A percentile compares a stretch with the other conserved stretches of the same genome.
Evolutionary conservation across 2,888 invertebrate genomes (phyloP).

Genomic region (Zygogramma bicolorata): DNA sequence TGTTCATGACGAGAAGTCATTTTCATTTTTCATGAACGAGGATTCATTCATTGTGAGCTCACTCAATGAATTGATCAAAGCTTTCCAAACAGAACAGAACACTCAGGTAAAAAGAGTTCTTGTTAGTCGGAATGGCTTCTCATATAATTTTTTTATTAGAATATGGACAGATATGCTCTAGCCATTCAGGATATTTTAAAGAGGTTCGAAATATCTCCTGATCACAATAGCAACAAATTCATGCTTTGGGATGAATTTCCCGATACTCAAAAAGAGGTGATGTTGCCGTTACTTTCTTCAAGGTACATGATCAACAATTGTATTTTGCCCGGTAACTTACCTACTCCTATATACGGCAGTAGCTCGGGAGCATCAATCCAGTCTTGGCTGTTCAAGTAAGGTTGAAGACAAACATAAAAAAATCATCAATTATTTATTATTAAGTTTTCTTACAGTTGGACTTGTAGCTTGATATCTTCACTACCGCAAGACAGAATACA

Average conservation of each 20-base stretch:
- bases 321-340: conserved; percentile 54
- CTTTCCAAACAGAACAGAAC: conserved; percentile 83
- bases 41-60: conserved; percentile 79
- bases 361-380: conserved; percentile 76
- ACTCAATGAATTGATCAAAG: conserved; percentile 77
- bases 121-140: too few relatives aligned
- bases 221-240: conserved; percentile 69
- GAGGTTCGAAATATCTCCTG: conserved; percentile 77
- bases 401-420: conserved; percentile 33
- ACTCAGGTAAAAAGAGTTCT: conserved; percentile 71
- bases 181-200: conserved; percentile 86
- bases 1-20: conserved; percentile 69
- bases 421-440: background rate
- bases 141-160: conserved; percentile 61
- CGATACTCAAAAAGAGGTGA: conserved; percentile 79
- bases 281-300: conserved; percentile 81
- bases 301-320: conserved; percentile 68
- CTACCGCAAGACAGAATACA: conserved; percentile 73
- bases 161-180: conserved; percentile 83
- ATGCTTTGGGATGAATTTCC: conserved; percentile 80
- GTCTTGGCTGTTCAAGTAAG: conserved; percentile 80
- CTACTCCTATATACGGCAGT: conserved; percentile 75
- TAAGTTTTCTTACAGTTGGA: conserved; percentile 71
- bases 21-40: conserved; percentile 77
- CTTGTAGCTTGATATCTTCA: conserved; percentile 75